phyloP scores from a whole-genome alignment of 2,888 invertebrate species.

The Drosophila greeni region DNA sequence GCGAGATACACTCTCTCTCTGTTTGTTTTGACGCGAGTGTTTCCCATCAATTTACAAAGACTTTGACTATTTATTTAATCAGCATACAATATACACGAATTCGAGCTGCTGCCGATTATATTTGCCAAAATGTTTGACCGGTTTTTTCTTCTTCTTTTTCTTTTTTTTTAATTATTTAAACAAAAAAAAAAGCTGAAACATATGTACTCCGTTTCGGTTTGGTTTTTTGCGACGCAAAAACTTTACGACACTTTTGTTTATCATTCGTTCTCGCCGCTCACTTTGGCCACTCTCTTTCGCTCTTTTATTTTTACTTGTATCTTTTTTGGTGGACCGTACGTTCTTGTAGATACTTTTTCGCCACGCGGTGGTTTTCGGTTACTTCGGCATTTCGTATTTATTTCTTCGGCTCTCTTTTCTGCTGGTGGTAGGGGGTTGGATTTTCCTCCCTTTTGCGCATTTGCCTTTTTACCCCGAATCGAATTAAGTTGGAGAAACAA shows the following conservation, averaged over 20 bases:
- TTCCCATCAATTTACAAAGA: slow-evolving; percentile 53
- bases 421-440: slow-evolving; percentile 22
- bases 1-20: slow-evolving; percentile 51
- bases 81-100: slow-evolving; percentile 9
- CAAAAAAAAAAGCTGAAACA: slow-evolving; percentile 6
- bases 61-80: slow-evolving; percentile 34
- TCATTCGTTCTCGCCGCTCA: slow-evolving; percentile 17
- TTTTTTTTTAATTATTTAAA: slow-evolving; percentile 3
- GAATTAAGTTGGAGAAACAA: slow-evolving; percentile 3
- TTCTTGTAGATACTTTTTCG: slow-evolving; percentile 65
- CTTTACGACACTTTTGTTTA: slow-evolving; percentile 65
- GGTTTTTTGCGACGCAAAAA: slow-evolving; percentile 68
- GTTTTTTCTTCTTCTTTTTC: slow-evolving; percentile 15
- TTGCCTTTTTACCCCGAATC: slow-evolving; percentile 49
- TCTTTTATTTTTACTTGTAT: slow-evolving; percentile 16
- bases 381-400: slow-evolving; percentile 25
- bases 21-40: slow-evolving; percentile 68
- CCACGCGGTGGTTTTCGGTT: slow-evolving; percentile 49
- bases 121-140: slow-evolving; percentile 39
- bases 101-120: slow-evolving; percentile 24
- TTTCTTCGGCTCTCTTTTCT: slow-evolving; percentile 6
- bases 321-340: slow-evolving; percentile 35
- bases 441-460: slow-evolving; percentile 68
- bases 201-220: slow-evolving; percentile 9
- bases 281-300: slow-evolving; percentile 8